Evolutionary conservation across 2,888 invertebrate species (phyloP), one percentile per base, ranked within the genome.

Genomic region (Pseudanteris insignis): DNA sequence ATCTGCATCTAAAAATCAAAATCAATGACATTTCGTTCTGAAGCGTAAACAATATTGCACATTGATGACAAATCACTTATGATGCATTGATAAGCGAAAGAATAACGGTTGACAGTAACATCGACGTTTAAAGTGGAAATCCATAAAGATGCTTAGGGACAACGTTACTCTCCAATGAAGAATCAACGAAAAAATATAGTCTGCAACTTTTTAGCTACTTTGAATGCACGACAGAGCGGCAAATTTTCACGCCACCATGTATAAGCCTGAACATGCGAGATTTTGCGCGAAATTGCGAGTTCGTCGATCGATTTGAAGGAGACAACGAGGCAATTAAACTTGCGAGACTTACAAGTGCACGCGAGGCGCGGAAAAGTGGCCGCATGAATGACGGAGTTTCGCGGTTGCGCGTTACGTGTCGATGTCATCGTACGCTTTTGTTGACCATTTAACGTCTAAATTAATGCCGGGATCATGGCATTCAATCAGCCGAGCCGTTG

Each of bases 251-350:
- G 30, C 41, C 55, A 55, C 55, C 55, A 29, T 46, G 51, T 51
- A 62, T 62, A n/a, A n/a, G n/a, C n/a, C n/a, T n/a, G n/a, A 55
- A 55, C 21, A 21, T 3, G 3, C 7, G 21, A 21, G 21, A 21
- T 5, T 3, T 21, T 26, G 12, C 12, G 40, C 40, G 21, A 21
- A 21, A 21, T 21, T 21, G 21, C 21, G 21, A 21, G 21, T 21
- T 21, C 21, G 21, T 21, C 21, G 53, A 57, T 63, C 62, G 58
- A 63, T 63, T 24, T 63, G 44, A 53, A 63, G 54, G 54, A 59
- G 58, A 63, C 63, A 58, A 63, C 59, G 59, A 63, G 54, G 26
- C 41, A 41, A n/a, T n/a, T n/a, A 18, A 51, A 62, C 41, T 57
- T 57, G 36, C 36, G 37, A 53, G 37, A 44, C 32, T 6, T 47